Percentiles rank a stretch among this genome's conserved stretches.
Evolutionary conservation across 2,113 vertebrate genomes (phyloP).

Genomic region (Chrysemys picta): DNA sequence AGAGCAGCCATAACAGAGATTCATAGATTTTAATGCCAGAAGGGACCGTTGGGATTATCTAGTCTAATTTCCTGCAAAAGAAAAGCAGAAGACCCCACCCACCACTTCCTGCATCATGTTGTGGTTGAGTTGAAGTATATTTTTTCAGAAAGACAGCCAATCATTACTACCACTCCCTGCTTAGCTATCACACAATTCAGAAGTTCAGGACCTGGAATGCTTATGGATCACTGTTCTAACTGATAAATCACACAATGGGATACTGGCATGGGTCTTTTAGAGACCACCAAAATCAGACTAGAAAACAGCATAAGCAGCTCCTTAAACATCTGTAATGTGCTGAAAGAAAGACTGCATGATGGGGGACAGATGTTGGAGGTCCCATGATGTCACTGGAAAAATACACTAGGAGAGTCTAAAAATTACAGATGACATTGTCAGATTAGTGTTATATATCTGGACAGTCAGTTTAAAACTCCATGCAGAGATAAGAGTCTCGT

Average conservation of each 20-base stretch:
- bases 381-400: not conserved
- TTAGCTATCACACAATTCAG: not conserved
- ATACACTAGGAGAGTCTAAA: not conserved
- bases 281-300: not conserved
- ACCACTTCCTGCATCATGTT: not conserved
- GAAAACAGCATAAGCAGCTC: not conserved
- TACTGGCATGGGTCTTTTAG: too few relatives aligned
- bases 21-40: not conserved
- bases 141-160: not conserved
- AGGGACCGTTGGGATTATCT: not conserved
- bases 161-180: not conserved
- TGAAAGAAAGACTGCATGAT: not conserved
- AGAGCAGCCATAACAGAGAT: too few relatives aligned
- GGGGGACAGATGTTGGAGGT: not conserved
- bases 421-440: not conserved
- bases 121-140: not conserved
- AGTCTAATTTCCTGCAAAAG: not conserved
- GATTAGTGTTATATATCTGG: not conserved
- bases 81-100: not conserved
- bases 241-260: too few relatives aligned
- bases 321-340: not conserved
- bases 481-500: constrained; percentile 30
- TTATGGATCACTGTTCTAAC: not conserved
- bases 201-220: not conserved
- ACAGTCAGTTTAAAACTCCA: not conserved